phyloP scores from a whole-genome alignment of 2,113 vertebrate species.

The Pao palembangensis region DNA sequence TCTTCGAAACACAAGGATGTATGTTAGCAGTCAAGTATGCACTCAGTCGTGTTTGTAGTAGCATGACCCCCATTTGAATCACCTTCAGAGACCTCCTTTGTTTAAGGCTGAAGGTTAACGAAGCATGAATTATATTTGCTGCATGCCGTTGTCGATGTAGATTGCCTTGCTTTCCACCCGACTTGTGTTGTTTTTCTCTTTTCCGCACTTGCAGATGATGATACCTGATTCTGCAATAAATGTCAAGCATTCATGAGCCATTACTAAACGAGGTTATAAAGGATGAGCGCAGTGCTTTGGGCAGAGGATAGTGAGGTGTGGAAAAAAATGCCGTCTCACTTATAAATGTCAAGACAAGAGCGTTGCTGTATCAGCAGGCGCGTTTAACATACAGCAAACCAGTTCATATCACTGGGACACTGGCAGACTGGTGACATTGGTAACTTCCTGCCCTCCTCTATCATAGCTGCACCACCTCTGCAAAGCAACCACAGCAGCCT shows the following conservation, averaged over 20 bases:
- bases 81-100: conserved; percentile 4
- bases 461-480: too few relatives aligned
- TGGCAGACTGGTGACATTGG: too few relatives aligned
- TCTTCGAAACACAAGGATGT: too few relatives aligned
- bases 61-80: not conserved
- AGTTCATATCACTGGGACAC: too few relatives aligned
- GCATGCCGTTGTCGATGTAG: conserved; percentile 22
- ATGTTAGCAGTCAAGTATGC: too few relatives aligned
- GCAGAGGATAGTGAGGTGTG: conserved; percentile 1
- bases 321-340: conserved; percentile 17
- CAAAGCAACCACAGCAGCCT: too few relatives aligned
- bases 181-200: not conserved
- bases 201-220: conserved; percentile 13
- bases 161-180: conserved; percentile 11
- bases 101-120: conserved; percentile 11
- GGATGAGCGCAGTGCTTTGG: conserved; percentile 29
- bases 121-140: conserved; percentile 24
- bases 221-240: conserved; percentile 25
- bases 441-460: too few relatives aligned
- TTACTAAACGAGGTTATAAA: conserved; percentile 36
- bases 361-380: not conserved
- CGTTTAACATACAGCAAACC: too few relatives aligned
- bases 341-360: conserved; percentile 39
- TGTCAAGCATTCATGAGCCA: conserved; percentile 30
- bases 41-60: too few relatives aligned